Conservation (phyloP, 2,888 invertebrate genomes). For the Drosophila seclusa region DNA sequence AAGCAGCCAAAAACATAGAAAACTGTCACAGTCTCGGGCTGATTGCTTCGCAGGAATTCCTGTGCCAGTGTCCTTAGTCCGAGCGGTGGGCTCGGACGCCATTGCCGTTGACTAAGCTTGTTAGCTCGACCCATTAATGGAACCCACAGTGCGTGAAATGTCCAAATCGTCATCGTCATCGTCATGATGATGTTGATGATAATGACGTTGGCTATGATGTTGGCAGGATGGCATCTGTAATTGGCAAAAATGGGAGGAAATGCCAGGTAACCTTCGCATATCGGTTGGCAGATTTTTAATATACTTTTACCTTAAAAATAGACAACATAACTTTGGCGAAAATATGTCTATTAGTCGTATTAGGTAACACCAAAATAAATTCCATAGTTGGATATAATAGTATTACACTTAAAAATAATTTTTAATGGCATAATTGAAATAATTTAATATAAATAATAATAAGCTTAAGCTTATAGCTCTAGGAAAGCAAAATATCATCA, state of each 20-base stretch:
- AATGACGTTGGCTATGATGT: background rate
- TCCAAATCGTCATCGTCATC: constrained; percentile 27
- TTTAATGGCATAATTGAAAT: background rate
- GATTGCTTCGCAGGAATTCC: constrained; percentile 72
- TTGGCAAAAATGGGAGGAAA: constrained; percentile 41
- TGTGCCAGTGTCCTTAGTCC: constrained; percentile 19
- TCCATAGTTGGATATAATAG: background rate
- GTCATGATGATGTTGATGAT: constrained; percentile 8
- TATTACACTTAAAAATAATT: background rate
- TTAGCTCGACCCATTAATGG: constrained; percentile 41
- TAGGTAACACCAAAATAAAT: background rate
- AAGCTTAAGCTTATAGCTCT: background rate
- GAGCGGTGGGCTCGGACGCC: background rate
- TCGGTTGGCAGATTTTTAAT: background rate
- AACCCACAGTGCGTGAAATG: constrained; percentile 51
- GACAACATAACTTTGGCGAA: background rate
- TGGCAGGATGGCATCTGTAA: constrained; percentile 26
- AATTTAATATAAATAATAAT: background rate
- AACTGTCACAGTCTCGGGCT: constrained; percentile 60
- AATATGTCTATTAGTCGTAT: constrained; percentile 3
- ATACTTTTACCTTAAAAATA: constrained; percentile 6
- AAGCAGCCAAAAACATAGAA: constrained; percentile 52
- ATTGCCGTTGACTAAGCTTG: constrained; percentile 31
- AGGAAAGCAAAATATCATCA: background rate
- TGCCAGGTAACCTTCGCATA: constrained; percentile 18